phyloP scores from a whole-genome alignment of 2,797 vertebrate genomes.

The Ctenosaura bakeri region DNA sequence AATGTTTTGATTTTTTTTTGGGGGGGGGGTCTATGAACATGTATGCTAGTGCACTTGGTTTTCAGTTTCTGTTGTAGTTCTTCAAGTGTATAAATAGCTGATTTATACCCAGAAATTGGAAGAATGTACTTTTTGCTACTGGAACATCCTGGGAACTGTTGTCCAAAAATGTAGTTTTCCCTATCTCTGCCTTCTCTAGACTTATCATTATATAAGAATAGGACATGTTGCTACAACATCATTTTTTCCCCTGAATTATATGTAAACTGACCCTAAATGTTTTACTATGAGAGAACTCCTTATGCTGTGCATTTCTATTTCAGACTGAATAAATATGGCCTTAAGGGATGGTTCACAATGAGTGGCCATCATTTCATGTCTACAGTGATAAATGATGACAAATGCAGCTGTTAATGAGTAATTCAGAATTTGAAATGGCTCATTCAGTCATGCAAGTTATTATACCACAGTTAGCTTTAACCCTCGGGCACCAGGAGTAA shows the following conservation, averaged over 20 bases:
- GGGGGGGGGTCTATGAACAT: no score
- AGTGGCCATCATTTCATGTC: not conserved
- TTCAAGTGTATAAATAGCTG: not conserved
- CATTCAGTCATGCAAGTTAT: not conserved
- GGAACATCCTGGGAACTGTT: not conserved
- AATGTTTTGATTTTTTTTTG: not conserved
- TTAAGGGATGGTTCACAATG: not conserved
- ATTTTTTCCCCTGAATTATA: not conserved
- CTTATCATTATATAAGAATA: not conserved
- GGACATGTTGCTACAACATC: not conserved
- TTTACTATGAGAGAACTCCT: not conserved
- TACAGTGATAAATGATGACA: not conserved
- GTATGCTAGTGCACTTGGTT: not conserved
- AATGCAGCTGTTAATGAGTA: not conserved
- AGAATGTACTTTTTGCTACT: not conserved
- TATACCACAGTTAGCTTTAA: not conserved
- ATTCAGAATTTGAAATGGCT: not conserved
- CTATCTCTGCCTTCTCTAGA: not conserved
- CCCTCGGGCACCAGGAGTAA: no score
- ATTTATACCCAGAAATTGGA: no score
- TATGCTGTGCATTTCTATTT: not conserved
- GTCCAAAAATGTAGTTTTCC: not conserved
- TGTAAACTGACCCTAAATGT: not conserved
- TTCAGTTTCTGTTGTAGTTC: not conserved
- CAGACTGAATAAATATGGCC: not conserved